Evolutionary conservation across 2,113 vertebrate genomes (phyloP).

Genomic region (Nanorana parkeri): DNA sequence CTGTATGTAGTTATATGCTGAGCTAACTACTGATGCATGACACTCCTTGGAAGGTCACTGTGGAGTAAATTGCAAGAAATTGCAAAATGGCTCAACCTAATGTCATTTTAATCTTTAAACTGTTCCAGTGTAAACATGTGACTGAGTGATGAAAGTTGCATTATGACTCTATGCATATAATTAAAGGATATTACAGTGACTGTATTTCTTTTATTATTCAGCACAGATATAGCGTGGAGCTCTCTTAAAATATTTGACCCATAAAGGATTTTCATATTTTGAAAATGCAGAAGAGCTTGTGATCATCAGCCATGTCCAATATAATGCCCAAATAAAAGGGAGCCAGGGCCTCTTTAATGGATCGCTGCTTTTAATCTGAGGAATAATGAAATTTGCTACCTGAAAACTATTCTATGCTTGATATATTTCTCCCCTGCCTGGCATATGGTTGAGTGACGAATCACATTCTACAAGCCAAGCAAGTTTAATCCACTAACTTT

Average conservation of each 20-base stretch:
- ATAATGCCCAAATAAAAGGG: constrained; percentile 33
- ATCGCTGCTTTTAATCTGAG: constrained; percentile 41
- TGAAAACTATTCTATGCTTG: constrained; percentile 18
- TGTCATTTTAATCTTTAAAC: constrained; percentile 32
- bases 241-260: constrained; percentile 28
- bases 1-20: constrained; percentile 6
- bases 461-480: neutral
- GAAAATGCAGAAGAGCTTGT: constrained; percentile 16
- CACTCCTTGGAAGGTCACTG: constrained; percentile 11
- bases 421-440: neutral
- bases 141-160: neutral
- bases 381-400: constrained; percentile 31
- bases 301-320: constrained; percentile 37
- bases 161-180: constrained; percentile 7
- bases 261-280: constrained; percentile 44
- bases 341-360: constrained; percentile 22
- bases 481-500: constrained; percentile 3
- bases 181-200: constrained; percentile 4
- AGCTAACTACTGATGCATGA: constrained; percentile 5
- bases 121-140: constrained; percentile 5
- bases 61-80: constrained; percentile 31
- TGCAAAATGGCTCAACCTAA: constrained; percentile 14
- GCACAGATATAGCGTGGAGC: neutral
- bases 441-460: neutral
- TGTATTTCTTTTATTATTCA: constrained; percentile 1